Conservation (phyloP, 2,113 vertebrate species). For the Hyperopisus bebe region DNA sequence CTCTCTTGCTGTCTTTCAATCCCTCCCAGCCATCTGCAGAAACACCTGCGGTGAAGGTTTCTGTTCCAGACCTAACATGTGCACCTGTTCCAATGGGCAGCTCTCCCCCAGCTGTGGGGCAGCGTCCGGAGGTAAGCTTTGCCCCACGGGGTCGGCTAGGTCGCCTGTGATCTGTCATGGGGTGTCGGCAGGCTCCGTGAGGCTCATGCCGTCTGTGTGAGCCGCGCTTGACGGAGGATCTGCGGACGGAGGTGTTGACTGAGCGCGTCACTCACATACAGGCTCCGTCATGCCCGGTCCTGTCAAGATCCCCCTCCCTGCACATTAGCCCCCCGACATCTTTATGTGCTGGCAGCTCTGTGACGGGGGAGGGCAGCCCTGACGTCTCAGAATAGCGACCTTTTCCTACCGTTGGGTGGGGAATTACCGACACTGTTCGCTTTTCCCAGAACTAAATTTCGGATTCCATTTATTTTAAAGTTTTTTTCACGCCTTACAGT, state of each 20-base stretch:
- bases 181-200: not conserved
- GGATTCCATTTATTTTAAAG: constrained; percentile 14
- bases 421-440: not conserved
- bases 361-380: not conserved
- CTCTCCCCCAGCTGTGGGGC: constrained; percentile 80
- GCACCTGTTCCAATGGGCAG: constrained; percentile 82
- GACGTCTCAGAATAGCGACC: not conserved
- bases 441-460: constrained; percentile 22
- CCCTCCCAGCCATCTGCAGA: constrained; percentile 76
- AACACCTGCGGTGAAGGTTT: constrained; percentile 87
- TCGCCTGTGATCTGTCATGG: not conserved
- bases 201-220: not conserved
- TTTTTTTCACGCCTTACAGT: not conserved
- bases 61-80: constrained; percentile 90
- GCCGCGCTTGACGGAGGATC: not conserved
- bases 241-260: constrained; percentile 14
- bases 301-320: constrained; percentile 24
- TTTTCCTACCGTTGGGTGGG: not conserved
- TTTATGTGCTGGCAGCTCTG: not conserved
- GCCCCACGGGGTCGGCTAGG: not conserved
- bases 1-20: not conserved
- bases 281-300: constrained; percentile 42
- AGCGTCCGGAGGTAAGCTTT: constrained; percentile 63
- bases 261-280: not conserved
- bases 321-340: constrained; percentile 16